Evolutionary conservation across 2,888 invertebrate species (phyloP).

Genomic region (Hanleya hanleyi): DNA sequence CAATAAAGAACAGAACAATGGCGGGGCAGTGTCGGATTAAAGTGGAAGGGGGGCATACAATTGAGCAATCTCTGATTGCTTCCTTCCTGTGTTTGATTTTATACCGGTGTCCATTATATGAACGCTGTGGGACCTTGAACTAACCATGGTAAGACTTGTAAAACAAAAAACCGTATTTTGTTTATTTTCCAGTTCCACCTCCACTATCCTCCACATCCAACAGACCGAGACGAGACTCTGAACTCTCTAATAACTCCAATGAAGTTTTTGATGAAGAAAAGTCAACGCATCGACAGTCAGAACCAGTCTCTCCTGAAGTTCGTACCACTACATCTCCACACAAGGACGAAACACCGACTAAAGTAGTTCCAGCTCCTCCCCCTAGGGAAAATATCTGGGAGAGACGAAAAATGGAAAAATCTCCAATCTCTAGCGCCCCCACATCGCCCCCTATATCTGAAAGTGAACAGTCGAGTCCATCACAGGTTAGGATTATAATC

Average conservation of each 20-base stretch:
- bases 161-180: too few species aligned
- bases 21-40: too few species aligned
- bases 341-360: conserved; percentile 30
- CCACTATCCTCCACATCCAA: neutral
- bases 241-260: conserved; percentile 48
- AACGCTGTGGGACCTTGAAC: too few species aligned
- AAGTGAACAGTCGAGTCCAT: too few species aligned
- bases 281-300: conserved; percentile 18
- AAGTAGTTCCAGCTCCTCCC: conserved; percentile 68
- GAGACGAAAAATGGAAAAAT: conserved; percentile 36
- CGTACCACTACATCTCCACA: conserved; percentile 5
- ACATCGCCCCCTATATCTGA: too few species aligned
- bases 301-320: conserved; percentile 13
- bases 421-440: neutral
- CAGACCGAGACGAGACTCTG: conserved; percentile 53
- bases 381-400: conserved; percentile 70
- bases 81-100: too few species aligned
- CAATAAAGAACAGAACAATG: too few species aligned
- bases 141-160: too few species aligned
- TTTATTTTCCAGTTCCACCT: conserved; percentile 3
- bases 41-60: too few species aligned
- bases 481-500: too few species aligned
- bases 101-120: too few species aligned
- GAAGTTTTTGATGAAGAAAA: conserved; percentile 35
- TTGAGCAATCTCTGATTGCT: too few species aligned